Conservation (phyloP, 2,113 vertebrate species). For the Stictonetta naevosa region DNA sequence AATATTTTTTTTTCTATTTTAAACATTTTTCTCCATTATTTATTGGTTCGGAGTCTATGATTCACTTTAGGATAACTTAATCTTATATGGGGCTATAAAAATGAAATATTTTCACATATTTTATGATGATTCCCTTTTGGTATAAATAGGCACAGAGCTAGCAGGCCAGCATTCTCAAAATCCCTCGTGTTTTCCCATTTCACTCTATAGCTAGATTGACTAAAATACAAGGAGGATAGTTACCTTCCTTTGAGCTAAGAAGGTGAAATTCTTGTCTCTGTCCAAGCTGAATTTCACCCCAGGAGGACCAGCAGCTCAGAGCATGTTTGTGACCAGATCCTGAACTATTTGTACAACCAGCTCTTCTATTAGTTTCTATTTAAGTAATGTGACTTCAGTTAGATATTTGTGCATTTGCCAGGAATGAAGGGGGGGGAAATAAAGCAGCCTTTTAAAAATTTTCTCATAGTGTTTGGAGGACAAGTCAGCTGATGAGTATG, state of each 20-base stretch:
- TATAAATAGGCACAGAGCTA: neutral
- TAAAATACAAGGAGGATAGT: neutral
- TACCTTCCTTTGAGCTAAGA: neutral
- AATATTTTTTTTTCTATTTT: neutral
- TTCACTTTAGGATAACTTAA: neutral
- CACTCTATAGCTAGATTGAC: neutral
- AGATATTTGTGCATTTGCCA: slow-evolving; percentile 43
- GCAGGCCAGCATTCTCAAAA: neutral
- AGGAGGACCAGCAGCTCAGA: neutral
- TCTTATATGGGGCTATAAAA: neutral
- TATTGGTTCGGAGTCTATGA: neutral
- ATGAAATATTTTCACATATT: neutral
- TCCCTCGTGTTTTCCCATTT: neutral
- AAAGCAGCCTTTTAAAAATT: slow-evolving; percentile 51
- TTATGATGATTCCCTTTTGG: neutral
- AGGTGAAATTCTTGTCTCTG: neutral
- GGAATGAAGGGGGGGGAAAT: neutral
- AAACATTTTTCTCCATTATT: neutral
- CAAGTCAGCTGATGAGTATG: slow-evolving; percentile 42
- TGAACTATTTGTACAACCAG: slow-evolving; percentile 24
- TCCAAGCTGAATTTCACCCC: slow-evolving; percentile 23
- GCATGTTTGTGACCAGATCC: slow-evolving; percentile 33
- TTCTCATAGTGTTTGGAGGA: neutral
- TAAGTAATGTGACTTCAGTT: slow-evolving; percentile 55
- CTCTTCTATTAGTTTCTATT: slow-evolving; percentile 43